Evolutionary conservation across 2,888 invertebrate genomes (phyloP).

Genomic region (Pasiphila rectangulata): DNA sequence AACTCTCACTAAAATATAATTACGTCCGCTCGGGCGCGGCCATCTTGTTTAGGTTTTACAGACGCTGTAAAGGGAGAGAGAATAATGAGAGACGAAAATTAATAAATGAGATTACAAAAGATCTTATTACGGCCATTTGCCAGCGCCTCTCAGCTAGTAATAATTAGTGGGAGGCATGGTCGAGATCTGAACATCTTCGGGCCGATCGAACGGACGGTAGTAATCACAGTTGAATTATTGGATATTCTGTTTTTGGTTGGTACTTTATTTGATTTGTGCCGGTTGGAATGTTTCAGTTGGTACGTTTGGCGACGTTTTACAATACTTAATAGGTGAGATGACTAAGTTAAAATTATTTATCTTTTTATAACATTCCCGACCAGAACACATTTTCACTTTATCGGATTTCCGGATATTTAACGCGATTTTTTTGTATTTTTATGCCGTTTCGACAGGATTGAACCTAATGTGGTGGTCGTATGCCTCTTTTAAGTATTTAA

Average conservation of each 20-base stretch:
- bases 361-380: too few relatives aligned
- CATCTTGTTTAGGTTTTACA: conserved; percentile 53
- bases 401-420: too few relatives aligned
- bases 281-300: background rate
- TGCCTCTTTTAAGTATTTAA: too few relatives aligned
- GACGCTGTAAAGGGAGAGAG: conserved; percentile 44
- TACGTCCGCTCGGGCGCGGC: conserved; percentile 28
- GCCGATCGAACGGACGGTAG: conserved; percentile 11
- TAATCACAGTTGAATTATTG: conserved; percentile 16
- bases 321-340: too few relatives aligned
- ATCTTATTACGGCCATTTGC: conserved; percentile 68
- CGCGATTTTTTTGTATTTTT: too few relatives aligned
- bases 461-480: too few relatives aligned
- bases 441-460: too few relatives aligned
- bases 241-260: conserved; percentile 7
- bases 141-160: conserved; percentile 54
- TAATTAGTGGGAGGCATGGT: conserved; percentile 62
- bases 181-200: conserved; percentile 29
- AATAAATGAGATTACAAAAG: conserved; percentile 62
- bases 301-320: background rate
- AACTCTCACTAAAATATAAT: conserved; percentile 48
- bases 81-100: conserved; percentile 53
- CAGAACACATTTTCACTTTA: too few relatives aligned
- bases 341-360: too few relatives aligned
- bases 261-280: background rate